Evolutionary conservation across 92 coral and sea anemone species (phyloP), one percentile per base, ranked within the genome.

Genomic region (Palythoa heliodiscus): DNA sequence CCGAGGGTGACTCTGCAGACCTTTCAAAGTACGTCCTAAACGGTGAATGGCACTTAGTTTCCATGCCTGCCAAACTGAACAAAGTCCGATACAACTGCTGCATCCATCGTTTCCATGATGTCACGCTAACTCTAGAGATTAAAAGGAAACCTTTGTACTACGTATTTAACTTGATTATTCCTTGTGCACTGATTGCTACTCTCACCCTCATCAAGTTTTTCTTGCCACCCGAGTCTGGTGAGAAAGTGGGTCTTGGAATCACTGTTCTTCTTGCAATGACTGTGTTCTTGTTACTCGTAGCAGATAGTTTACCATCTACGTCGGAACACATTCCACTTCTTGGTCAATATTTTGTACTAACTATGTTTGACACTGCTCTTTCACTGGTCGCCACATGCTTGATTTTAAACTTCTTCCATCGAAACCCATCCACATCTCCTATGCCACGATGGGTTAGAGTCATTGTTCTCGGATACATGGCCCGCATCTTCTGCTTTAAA

Each of bases 251-350:
- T 12, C 92, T 96, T 3, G 99, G 98, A 5, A 96, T 96, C 76
- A 96, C 99, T 11, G 98, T 96, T 6, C 93, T 96, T 11, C 81
- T 96, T 37, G 99, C 98, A 29, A 94, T 94, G 99, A 94, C 99
- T 4, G 99, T 96, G 83, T 96, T 92, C 40, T 83, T 96, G 90
- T 73, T 96, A 11, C 88, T 96, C 0, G 98, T 92, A 8, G 96
- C 98, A 17, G 98, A 94, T 54, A 95, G 93, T 20, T 83, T 96
- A 63, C 99, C 99, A 8, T 94, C 98, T 0, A 94, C 99, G 4
- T 92, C 98, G 7, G 98, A 96, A 68, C 86, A 91, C 23, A 89
- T 96, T 66, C 99, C 99, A 14, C 79, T 94, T 52, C 88, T 96
- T 13, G 96, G 95, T 52, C 95, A 92, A 77, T 96, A 92, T 70